These are phyloP conservation scores for Amia ocellicauda DNA, from an alignment of 2,113 vertebrate species.

Conservation along the genomic window DNA sequence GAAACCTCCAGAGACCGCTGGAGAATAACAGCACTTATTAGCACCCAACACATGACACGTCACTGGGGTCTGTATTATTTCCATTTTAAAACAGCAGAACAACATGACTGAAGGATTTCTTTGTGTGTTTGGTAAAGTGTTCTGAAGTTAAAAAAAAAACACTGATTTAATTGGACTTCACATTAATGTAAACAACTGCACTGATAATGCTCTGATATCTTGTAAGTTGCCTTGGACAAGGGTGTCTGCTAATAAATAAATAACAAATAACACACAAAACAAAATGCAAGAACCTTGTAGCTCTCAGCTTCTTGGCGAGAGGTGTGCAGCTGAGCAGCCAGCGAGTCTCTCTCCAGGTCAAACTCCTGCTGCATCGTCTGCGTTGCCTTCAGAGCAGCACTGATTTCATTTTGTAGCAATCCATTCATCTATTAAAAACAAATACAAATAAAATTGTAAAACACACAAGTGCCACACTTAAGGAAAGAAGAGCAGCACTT, in stretches of 20 bases:
- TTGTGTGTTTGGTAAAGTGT: no score
- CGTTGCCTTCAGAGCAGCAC: conserved; percentile 32
- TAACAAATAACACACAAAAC: no score
- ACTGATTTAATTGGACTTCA: no score
- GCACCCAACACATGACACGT: no score
- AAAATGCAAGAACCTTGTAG: conserved; percentile 24
- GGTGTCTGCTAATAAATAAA: no score
- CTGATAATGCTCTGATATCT: no score
- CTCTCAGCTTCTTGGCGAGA: conserved; percentile 42
- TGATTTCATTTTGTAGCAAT: conserved; percentile 52
- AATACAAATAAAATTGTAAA: neutral
- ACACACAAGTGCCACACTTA: neutral
- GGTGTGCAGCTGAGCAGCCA: conserved; percentile 48
- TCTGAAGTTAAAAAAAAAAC: no score
- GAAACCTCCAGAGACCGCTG: conserved; percentile 53
- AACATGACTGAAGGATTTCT: no score
- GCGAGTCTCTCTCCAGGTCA: conserved; percentile 47
- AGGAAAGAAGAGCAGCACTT: neutral
- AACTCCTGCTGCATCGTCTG: conserved; percentile 43
- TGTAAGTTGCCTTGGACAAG: no score
- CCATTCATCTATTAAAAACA: conserved; percentile 53
- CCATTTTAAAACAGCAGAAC: no score
- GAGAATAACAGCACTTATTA: conserved; percentile 6
- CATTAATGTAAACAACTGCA: no score
- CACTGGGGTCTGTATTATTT: no score